These are phyloP conservation scores for Antheraea yamamai DNA, from an alignment of 2,888 invertebrate species.

Conservation along the genomic window DNA sequence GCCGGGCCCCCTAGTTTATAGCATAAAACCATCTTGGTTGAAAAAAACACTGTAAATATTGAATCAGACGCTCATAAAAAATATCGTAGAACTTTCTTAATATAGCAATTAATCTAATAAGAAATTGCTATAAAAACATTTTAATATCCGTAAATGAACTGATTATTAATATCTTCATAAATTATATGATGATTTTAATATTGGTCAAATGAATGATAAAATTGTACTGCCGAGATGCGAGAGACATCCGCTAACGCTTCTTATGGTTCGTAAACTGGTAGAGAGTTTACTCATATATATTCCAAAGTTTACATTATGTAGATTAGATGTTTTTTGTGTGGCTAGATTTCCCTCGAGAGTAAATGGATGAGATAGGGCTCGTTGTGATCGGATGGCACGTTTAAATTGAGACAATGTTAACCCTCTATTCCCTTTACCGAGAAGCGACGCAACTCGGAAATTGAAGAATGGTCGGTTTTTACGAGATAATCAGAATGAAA, in stretches of 20 bases:
- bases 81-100: neutral
- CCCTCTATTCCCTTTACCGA: slow-evolving; percentile 38
- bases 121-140: neutral
- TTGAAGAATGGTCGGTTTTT: slow-evolving; percentile 1
- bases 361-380: slow-evolving; percentile 40
- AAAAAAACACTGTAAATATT: neutral
- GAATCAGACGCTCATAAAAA: neutral
- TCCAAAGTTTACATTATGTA: slow-evolving; percentile 38
- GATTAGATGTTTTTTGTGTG: slow-evolving; percentile 46
- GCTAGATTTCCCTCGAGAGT: slow-evolving; percentile 53
- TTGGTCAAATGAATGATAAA: neutral
- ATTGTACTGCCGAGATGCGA: neutral
- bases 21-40: no score
- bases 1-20: no score
- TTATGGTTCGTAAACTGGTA: neutral
- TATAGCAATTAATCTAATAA: no score
- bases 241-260: neutral
- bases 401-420: slow-evolving; percentile 50
- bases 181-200: neutral
- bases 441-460: slow-evolving; percentile 7
- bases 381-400: slow-evolving; percentile 42
- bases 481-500: slow-evolving; percentile 20
- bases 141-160: neutral
- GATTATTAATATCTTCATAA: no score
- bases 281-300: neutral